These are phyloP conservation scores for Pipistrellus nathusii DNA, from an alignment of 2,797 vertebrate species.

Conservation along the genomic window DNA sequence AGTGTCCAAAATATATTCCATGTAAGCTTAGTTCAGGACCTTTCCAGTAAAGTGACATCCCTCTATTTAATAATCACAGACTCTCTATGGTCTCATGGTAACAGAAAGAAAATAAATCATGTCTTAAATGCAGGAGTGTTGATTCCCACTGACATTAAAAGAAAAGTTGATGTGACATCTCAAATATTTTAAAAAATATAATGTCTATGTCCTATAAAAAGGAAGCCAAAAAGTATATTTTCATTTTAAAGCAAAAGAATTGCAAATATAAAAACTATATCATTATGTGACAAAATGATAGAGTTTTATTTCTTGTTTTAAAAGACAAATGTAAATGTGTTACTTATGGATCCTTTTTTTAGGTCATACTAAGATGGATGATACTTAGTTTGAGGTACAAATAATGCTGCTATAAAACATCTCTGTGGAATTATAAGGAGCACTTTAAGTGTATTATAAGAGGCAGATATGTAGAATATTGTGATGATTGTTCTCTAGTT, in stretches of 20 bases:
- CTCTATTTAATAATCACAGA: not conserved
- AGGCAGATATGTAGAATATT: not conserved
- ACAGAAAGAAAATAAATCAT: not conserved
- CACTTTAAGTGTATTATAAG: not conserved
- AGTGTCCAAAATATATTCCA: not conserved
- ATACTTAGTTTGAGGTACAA: not conserved
- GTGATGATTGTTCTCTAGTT: not conserved
- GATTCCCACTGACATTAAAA: not conserved
- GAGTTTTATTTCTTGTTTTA: not conserved
- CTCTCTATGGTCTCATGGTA: not conserved
- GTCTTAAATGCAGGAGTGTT: not conserved
- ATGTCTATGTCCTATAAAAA: not conserved
- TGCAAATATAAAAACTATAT: slow-evolving; percentile 1
- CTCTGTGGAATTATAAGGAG: not conserved
- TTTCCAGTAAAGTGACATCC: not conserved
- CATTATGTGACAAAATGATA: not conserved
- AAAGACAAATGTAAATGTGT: not conserved
- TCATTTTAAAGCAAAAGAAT: not conserved
- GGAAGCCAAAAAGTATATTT: not conserved
- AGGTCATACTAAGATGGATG: not conserved
- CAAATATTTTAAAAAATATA: not conserved
- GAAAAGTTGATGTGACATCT: not conserved
- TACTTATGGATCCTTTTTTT: not conserved
- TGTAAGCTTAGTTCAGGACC: not conserved
- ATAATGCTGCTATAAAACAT: not conserved